Evolutionary conservation across 2,797 vertebrate genomes (phyloP).

Genomic region (Smutsia temminckii): DNA sequence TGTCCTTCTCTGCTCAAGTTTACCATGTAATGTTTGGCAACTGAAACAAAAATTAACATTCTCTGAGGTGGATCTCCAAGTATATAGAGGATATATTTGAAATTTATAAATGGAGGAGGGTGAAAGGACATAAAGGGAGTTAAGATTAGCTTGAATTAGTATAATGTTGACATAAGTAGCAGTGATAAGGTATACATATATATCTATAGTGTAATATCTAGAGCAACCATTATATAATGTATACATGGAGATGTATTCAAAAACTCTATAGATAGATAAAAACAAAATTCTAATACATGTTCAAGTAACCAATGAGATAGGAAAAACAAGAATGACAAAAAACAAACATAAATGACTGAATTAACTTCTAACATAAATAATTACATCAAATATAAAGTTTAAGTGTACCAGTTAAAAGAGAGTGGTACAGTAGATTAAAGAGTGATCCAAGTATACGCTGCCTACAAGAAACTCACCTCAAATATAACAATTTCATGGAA

Average conservation of each 20-base stretch:
- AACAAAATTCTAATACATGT: background rate
- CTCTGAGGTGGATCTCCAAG: background rate
- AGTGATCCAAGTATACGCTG: background rate
- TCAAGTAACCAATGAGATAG: background rate
- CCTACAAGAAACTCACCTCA: background rate
- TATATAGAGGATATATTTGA: background rate
- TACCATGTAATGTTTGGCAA: background rate
- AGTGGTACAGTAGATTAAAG: background rate
- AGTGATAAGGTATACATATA: background rate
- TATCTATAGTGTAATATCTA: background rate
- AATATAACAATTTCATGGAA: background rate
- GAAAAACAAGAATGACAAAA: background rate
- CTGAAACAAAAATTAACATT: background rate
- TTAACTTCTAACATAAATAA: background rate
- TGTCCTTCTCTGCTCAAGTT: background rate
- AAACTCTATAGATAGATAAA: background rate
- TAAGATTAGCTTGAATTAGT: background rate
- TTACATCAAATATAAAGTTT: background rate
- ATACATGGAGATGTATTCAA: background rate
- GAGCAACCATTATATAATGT: background rate
- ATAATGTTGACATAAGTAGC: background rate
- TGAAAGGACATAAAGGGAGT: background rate
- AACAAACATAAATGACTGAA: background rate
- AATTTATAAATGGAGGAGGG: background rate
- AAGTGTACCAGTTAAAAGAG: background rate